These are phyloP conservation scores for Phaenicophaeus curvirostris DNA, from an alignment of 2,797 vertebrate species.

Conservation along the genomic window DNA sequence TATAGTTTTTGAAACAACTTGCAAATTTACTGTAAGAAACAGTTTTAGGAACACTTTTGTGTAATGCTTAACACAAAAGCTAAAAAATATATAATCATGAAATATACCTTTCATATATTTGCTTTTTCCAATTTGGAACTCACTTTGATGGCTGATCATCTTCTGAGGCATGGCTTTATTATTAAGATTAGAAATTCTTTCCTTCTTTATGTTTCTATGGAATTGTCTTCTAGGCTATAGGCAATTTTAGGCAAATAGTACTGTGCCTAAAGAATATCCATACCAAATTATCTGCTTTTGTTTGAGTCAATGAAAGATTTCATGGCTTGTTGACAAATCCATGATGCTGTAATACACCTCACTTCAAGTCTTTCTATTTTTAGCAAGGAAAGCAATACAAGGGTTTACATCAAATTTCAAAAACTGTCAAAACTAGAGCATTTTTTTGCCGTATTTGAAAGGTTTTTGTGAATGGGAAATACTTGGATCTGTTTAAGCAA, in stretches of 20 bases:
- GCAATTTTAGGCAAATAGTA: background rate
- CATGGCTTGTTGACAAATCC: background rate
- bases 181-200: background rate
- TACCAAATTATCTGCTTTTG: background rate
- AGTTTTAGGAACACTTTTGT: background rate
- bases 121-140: background rate
- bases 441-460: background rate
- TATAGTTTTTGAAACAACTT: background rate
- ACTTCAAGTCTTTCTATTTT: background rate
- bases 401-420: background rate
- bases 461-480: background rate
- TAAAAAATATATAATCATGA: background rate
- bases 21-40: background rate
- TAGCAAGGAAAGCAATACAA: background rate
- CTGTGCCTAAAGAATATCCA: background rate
- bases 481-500: slow-evolving; percentile 22
- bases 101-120: background rate
- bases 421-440: background rate
- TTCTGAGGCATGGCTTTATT: background rate
- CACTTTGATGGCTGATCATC: background rate
- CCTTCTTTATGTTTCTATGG: background rate
- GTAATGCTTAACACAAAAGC: background rate
- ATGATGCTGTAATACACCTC: background rate
- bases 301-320: background rate
- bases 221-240: background rate